Evolutionary conservation across 1,140 invertebrate genomes (phyloP), one percentile per base, ranked within the genome.

Genomic region (Drosophila punjabiensis): DNA sequence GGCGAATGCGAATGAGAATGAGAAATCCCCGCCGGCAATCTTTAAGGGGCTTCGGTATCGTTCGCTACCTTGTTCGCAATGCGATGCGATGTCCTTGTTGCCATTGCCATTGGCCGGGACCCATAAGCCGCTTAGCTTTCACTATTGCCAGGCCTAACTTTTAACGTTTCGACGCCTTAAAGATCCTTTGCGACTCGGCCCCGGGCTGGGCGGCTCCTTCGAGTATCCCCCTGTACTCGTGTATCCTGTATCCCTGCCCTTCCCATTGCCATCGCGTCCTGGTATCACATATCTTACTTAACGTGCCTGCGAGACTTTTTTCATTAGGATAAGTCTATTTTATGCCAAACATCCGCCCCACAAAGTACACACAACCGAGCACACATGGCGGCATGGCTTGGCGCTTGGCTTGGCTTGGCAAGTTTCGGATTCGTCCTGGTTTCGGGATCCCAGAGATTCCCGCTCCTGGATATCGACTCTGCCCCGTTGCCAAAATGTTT

Each of bases 321-420:
- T 91, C 86, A 90, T 90, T 90, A 90, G 86, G 87, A 91, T 90
- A 90, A 90, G 86, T 90, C 86, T 90, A 90, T 90, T 90, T 90
- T 90, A 90, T 90, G 71, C 86, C 82, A 81, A 85, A 77, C 82
- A 89, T 77, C 76, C 77, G 61, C 69, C 59, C 71, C 59, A 64
- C 78, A 63, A 33, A 61, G 55, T 58, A 43, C 35, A 48, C 63
- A 59, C 20, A 78, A 20, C 33, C 53, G 16, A 14, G 41, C 50
- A 67, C 75, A 75, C 45, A 64, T 66, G 75, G 52, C 64, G 78
- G 67, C 39, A 75, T 8, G 45, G 20, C 39, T 39, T 48, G 50
- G 75, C 67, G 64, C 67, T 71, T 68, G 78, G 66, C 37, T 35
- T 71, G 35, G 28, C 67, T 52, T 66, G 48, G 61, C 50, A 71